Conservation (phyloP, 2,888 invertebrate genomes). For the Achlya flavicornis region DNA sequence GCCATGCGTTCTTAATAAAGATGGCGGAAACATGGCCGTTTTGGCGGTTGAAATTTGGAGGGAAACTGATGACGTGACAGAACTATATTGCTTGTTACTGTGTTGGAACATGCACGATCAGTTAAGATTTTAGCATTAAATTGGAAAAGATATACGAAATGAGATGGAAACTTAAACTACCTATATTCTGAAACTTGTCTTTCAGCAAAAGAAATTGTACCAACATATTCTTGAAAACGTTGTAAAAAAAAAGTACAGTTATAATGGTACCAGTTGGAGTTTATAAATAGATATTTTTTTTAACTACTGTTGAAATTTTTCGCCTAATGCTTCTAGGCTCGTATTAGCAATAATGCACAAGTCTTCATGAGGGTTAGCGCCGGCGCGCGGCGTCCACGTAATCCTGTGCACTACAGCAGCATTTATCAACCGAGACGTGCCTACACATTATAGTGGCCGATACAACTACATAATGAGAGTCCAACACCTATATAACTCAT, state of each 20-base stretch:
- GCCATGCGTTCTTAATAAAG: slow-evolving; percentile 82
- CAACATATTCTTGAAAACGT: no score
- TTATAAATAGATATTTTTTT: no score
- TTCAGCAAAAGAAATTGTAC: no score
- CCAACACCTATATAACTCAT: slow-evolving; percentile 79
- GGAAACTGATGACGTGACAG: slow-evolving; percentile 47
- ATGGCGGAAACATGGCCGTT: slow-evolving; percentile 75
- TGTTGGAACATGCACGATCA: neutral
- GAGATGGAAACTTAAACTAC: no score
- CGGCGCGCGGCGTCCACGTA: neutral
- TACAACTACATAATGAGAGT: slow-evolving; percentile 74
- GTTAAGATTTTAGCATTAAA: neutral
- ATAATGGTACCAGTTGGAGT: no score
- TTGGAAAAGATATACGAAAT: no score
- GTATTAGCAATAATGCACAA: neutral
- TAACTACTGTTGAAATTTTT: no score
- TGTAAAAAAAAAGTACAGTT: no score
- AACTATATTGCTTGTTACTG: slow-evolving; percentile 35
- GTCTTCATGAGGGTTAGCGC: slow-evolving; percentile 5
- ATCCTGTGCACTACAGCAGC: slow-evolving; percentile 33
- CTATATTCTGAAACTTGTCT: no score
- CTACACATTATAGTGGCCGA: slow-evolving; percentile 63
- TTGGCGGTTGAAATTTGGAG: slow-evolving; percentile 61
- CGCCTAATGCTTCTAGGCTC: neutral
- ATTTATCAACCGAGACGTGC: slow-evolving; percentile 65